Percentiles rank a stretch among this genome's conserved stretches.
Conservation (phyloP, 2,113 vertebrate genomes). For the Percopsis transmontana region DNA sequence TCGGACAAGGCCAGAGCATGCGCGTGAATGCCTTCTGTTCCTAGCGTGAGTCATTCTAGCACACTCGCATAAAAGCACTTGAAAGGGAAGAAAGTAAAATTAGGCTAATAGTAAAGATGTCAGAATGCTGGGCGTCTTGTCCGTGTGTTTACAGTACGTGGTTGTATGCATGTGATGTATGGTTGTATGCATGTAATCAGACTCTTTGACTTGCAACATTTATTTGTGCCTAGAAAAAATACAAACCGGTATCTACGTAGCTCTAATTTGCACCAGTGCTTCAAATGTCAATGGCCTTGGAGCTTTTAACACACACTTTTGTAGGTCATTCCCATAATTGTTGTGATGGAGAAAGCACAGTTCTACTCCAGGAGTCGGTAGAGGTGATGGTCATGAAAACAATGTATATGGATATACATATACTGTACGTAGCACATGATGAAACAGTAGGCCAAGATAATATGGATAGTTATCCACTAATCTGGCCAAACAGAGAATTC, state of each 20-base stretch:
- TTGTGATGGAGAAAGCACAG: constrained; percentile 11
- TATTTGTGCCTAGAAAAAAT: neutral
- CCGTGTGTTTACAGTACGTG: neutral
- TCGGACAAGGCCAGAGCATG: too few relatives aligned
- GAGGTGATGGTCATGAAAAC: too few relatives aligned
- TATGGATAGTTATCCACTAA: constrained; percentile 4
- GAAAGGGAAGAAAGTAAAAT: too few relatives aligned
- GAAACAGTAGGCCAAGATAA: neutral
- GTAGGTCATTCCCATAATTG: constrained; percentile 12
- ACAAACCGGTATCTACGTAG: neutral
- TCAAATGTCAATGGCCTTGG: neutral
- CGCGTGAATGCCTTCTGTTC: too few relatives aligned
- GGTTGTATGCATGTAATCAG: neutral
- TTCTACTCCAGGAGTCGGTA: neutral
- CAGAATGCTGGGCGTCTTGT: neutral
- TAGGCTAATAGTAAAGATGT: too few relatives aligned
- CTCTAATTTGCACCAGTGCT: neutral
- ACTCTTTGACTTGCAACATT: too few relatives aligned
- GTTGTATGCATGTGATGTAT: constrained; percentile 1
- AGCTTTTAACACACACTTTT: constrained; percentile 12
- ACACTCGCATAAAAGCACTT: too few relatives aligned
- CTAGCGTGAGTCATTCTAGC: too few relatives aligned
- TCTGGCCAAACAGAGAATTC: neutral
- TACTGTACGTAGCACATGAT: neutral
- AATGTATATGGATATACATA: too few relatives aligned